Evolutionary conservation across 2,888 invertebrate species (phyloP), one percentile per base, ranked within the genome.

Genomic region (Abrostola triplasia): DNA sequence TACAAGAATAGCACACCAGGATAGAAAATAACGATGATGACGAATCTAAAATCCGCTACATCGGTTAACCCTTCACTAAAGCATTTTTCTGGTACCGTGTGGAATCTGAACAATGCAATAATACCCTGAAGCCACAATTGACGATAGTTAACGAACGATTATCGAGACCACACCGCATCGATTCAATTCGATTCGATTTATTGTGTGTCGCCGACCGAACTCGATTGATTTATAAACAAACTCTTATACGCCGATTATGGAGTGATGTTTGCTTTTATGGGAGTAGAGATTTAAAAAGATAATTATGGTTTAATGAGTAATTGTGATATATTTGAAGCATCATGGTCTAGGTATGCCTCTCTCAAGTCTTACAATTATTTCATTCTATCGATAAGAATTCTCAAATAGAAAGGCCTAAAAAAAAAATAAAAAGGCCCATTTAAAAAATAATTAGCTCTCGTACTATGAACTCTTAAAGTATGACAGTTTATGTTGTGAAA

Each of bases 171-270:
- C 85, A 84, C 84, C 72, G 77, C 53, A 77, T 71, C 73, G 60
- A 71, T 63, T 72, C 70, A 76, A 63, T 59, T 13, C 44, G 44
- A 24, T 9, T 70, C 68, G 77, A 74, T 69, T 73, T 56, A 60
- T 60, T 74, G 71, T 60, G 36, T 13, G 36, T 51, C 57, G 67
- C 37, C 48, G 64, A 68, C 24, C 55, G 52, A 59, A 80, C 83
- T 83, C 84, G 77, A 84, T 84, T 84, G 83, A 86, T 87, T 84
- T 83, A 85, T 82, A 83, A 72, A 76, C 78, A 61, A 70, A 75
- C 69, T 76, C 66, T 66, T 69, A 72, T 59, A 64, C 72, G 64
- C 61, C 66, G 58, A 58, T 72, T 71, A 68, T 54, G 52, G 56
- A 49, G 44, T 64, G 68, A 69, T 61, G 52, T 40, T 13, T 41